Percentiles rank a stretch among this genome's conserved stretches.
phyloP scores from a whole-genome alignment of 2,797 vertebrate genomes.

The Helostoma temminkii region DNA sequence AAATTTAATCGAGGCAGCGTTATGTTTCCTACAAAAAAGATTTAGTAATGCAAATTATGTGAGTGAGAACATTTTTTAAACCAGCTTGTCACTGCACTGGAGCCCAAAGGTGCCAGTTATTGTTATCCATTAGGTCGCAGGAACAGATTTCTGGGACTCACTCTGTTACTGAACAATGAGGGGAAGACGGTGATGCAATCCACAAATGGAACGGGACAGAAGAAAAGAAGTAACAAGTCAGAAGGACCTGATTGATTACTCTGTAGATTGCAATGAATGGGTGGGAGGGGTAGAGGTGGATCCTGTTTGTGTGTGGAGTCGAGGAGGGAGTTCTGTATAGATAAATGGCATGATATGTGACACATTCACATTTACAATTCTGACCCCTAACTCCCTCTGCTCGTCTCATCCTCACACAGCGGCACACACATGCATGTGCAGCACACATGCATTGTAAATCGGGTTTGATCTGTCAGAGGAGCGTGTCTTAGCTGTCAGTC shows the following conservation, averaged over 20 bases:
- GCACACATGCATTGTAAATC: constrained; percentile 73
- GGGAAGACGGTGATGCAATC: constrained; percentile 46
- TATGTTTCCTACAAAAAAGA: too few relatives aligned
- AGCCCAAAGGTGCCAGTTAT: constrained; percentile 28
- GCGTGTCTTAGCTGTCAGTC: constrained; percentile 76
- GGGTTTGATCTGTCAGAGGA: constrained; percentile 79
- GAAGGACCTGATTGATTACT: constrained; percentile 66
- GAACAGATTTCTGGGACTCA: constrained; percentile 39
- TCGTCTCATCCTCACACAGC: constrained; percentile 49
- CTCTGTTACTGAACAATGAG: constrained; percentile 38
- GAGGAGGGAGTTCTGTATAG: constrained; percentile 17
- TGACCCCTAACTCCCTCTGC: constrained; percentile 71
- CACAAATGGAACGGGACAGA: constrained; percentile 44
- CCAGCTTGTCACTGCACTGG: not conserved
- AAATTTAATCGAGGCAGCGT: too few relatives aligned
- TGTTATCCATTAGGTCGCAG: constrained; percentile 26
- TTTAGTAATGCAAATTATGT: constrained; percentile 13
- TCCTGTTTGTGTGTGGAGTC: constrained; percentile 1
- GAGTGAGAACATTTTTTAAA: not conserved
- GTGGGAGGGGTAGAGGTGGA: constrained; percentile 35
- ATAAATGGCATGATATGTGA: constrained; percentile 72
- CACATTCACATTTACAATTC: constrained; percentile 74
- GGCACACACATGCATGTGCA: constrained; percentile 33
- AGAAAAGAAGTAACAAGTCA: constrained; percentile 42
- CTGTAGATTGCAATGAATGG: constrained; percentile 45